Conservation (phyloP, 2,797 vertebrate genomes). For the Tokudaia muenninki region DNA sequence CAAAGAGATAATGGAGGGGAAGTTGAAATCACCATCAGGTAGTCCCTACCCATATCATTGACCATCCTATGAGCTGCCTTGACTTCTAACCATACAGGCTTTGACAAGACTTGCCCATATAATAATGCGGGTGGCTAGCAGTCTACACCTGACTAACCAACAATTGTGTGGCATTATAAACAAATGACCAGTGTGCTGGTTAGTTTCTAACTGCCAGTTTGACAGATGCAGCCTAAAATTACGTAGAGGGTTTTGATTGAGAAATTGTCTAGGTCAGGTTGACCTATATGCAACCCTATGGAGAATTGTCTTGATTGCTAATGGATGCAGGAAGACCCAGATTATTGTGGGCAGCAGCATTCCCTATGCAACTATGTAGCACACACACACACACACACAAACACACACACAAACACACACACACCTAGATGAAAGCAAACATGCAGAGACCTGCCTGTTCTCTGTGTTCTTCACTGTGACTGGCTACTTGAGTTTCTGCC, state of each 20-base stretch:
- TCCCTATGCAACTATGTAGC: background rate
- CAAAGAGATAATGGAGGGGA: background rate
- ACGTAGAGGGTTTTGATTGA: background rate
- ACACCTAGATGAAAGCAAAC: no score
- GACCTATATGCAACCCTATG: background rate
- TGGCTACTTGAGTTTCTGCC: background rate
- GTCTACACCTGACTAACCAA: background rate
- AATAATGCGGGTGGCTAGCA: background rate
- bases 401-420: no score
- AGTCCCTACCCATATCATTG: background rate
- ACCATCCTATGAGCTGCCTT: background rate
- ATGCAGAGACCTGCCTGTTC: background rate
- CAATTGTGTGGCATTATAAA: background rate
- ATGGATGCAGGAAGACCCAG: background rate
- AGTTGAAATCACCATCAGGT: background rate
- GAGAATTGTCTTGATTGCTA: background rate
- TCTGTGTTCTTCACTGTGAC: no score
- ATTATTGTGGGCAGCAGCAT: no score
- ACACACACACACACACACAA: background rate
- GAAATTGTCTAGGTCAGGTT: background rate
- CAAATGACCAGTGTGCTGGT: background rate
- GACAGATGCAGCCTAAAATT: background rate
- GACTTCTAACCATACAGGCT: background rate
- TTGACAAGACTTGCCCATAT: background rate
- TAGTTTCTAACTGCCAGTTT: background rate